Conservation (phyloP, 2,797 vertebrate species). For the Hirundo rustica region DNA sequence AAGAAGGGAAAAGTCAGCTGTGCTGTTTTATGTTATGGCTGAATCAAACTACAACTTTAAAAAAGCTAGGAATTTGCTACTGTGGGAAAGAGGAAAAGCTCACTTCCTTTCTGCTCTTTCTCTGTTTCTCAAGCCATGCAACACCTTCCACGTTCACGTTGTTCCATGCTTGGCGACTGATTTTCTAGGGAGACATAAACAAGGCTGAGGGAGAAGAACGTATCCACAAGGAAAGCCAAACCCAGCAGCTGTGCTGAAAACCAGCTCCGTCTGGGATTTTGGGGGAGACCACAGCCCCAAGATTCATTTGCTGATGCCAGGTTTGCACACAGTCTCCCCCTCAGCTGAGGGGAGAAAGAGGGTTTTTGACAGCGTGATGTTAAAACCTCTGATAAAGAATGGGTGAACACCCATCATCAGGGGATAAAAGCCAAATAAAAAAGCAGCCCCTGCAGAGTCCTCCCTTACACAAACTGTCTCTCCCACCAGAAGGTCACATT, state of each 20-base stretch:
- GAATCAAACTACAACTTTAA: background rate
- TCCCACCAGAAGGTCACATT: background rate
- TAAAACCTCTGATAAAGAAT: background rate
- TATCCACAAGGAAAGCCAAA: background rate
- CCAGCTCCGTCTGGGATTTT: background rate
- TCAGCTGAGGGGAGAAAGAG: fast-evolving
- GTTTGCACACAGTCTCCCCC: no score
- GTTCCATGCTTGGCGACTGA: background rate
- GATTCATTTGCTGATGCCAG: background rate
- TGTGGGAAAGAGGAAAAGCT: background rate
- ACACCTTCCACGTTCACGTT: fast-evolving
- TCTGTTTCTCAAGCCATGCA: fast-evolving
- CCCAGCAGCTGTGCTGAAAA: background rate
- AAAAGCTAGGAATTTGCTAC: background rate
- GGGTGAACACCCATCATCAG: background rate
- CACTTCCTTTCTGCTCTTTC: background rate
- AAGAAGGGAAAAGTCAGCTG: background rate
- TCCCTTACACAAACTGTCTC: background rate
- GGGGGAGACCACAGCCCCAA: background rate
- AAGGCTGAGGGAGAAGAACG: background rate
- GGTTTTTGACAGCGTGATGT: fast-evolving
- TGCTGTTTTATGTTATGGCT: background rate
- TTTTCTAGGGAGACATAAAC: background rate
- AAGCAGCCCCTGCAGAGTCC: no score
- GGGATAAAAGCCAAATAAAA: background rate